phyloP scores from a whole-genome alignment of 2,888 invertebrate species.

The Rhopalosiphum nymphaeae region DNA sequence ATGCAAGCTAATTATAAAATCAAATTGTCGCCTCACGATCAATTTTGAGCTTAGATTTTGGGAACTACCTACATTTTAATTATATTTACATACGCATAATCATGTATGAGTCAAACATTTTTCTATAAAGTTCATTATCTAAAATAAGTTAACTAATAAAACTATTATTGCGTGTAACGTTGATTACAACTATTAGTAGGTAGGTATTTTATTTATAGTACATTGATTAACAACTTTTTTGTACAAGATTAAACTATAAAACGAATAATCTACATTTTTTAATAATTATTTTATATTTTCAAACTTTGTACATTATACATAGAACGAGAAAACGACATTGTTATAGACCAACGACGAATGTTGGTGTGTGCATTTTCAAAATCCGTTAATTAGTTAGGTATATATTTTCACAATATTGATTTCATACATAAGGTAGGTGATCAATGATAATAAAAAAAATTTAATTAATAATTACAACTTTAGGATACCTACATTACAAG shows the following conservation, averaged over 20 bases:
- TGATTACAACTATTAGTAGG: conserved; percentile 6
- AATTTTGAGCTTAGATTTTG: conserved; percentile 20
- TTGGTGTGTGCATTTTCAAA: background rate
- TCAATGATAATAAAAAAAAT: background rate
- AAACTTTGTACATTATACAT: background rate
- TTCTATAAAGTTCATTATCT: conserved; percentile 22
- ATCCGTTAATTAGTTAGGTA: background rate
- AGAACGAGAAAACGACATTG: background rate
- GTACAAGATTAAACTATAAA: conserved; percentile 50
- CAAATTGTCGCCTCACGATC: conserved; percentile 12
- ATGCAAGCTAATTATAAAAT: background rate
- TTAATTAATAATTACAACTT: background rate
- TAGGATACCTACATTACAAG: background rate
- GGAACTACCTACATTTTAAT: conserved; percentile 14
- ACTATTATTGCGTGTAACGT: conserved; percentile 44
- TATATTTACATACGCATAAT: background rate
- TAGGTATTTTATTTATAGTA: conserved; percentile 16
- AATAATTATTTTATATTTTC: background rate
- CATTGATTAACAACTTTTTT: conserved; percentile 34
- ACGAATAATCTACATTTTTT: conserved; percentile 32
- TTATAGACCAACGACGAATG: background rate
- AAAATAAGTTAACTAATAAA: conserved; percentile 34
- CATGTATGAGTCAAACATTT: background rate
- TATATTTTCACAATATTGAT: background rate
- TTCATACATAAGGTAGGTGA: background rate